phyloP scores from a whole-genome alignment of 2,113 vertebrate species.

The Atrichornis clamosus region DNA sequence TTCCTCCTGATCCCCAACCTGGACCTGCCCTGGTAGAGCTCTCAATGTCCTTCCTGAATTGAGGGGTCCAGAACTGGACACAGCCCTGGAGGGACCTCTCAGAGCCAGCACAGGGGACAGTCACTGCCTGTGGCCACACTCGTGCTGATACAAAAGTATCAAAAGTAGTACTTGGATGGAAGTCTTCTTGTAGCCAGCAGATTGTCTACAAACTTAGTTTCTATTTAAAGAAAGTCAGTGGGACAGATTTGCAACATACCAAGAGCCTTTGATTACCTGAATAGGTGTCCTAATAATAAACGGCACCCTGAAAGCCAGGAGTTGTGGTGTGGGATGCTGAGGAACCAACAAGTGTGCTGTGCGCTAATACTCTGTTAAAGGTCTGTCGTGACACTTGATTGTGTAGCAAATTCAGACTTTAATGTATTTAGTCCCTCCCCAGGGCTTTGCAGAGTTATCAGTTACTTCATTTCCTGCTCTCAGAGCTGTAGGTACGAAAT shows the following conservation, averaged over 20 bases:
- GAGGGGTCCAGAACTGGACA: neutral
- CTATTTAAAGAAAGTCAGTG: neutral
- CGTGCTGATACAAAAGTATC: neutral
- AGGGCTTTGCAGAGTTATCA: neutral
- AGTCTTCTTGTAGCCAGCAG: neutral
- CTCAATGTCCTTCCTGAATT: neutral
- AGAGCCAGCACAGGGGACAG: neutral
- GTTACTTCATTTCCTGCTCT: neutral
- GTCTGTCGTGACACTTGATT: neutral
- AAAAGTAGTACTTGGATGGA: too few species aligned
- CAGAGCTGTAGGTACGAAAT: neutral
- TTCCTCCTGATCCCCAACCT: neutral
- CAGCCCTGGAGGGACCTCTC: neutral
- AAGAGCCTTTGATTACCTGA: neutral
- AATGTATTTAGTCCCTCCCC: neutral
- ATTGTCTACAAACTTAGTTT: neutral
- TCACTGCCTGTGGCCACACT: neutral
- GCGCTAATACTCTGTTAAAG: neutral
- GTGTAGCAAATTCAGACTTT: neutral
- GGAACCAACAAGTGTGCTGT: neutral
- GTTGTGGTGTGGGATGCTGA: neutral
- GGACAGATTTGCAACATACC: fast-evolving
- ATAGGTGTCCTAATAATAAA: neutral
- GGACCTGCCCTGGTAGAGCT: neutral
- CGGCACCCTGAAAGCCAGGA: neutral